Evolutionary conservation across 2,797 vertebrate genomes (phyloP), one percentile per base, ranked within the genome.

Genomic region (Poecilia gillii): DNA sequence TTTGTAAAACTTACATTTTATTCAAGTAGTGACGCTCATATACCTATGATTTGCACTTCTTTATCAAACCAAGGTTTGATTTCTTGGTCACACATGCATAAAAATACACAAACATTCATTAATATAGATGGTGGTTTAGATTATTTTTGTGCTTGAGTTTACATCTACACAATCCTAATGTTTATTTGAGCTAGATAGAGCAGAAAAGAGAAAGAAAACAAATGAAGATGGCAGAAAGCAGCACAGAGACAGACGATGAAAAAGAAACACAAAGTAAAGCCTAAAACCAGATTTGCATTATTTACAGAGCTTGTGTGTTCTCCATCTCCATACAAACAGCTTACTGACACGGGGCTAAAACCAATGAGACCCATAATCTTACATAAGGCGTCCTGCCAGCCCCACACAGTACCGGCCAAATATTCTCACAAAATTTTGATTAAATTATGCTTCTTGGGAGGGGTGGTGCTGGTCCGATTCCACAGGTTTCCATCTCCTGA

Each of bases 281-380:
- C 89, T 90, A 91, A 86, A 89, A 87, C 89, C 91, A 93, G 91
- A 95, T 95, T 94, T 93, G 88, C 91, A 93, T 94, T 94, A 93
- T 95, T 95, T 95, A 94, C 93, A 84, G 85, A 84, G 89, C 85
- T 78, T 85, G 82, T 87, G 84, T 90, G 89, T 91, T 92, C 86
- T 90, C 87, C 92, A 84, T 88, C 87, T 90, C 81, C 76, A 88
- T 90, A 89, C 90, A 92, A 92, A 94, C 91, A 94, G 91, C 95
- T 94, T 94, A 95, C 90, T 88, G 84, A 90, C 87, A 89, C 87
- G 73, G 82, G 84, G 81, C 88, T 90, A 88, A 91, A 91, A 92
- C 86, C 74, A 82, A 95, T 90, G 91, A 94, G 90, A 95, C 89
- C 87, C 89, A 91, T 89, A 90, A 94, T 93, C 88, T 88, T 77